Evolutionary conservation across 2,888 invertebrate genomes (phyloP).

Genomic region (Perithous albicinctus): DNA sequence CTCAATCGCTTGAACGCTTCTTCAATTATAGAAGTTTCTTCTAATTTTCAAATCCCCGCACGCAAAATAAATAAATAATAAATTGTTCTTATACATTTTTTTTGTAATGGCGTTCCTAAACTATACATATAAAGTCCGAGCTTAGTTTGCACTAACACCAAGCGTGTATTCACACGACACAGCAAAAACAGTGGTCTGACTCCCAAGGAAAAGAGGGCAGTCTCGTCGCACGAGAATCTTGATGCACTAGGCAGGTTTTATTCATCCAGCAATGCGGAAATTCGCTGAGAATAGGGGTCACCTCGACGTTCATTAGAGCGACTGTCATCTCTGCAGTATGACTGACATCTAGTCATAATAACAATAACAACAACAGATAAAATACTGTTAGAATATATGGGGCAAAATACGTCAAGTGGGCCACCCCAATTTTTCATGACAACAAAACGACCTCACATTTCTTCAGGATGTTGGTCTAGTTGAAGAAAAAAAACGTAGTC

Average conservation of each 20-base stretch:
- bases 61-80: too few relatives aligned
- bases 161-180: background rate
- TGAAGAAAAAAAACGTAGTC: too few relatives aligned
- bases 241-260: slow-evolving; percentile 7
- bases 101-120: background rate
- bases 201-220: background rate
- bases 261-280: slow-evolving; percentile 51
- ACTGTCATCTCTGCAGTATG: background rate
- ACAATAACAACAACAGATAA: slow-evolving; percentile 15
- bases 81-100: background rate
- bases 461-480: too few relatives aligned
- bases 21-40: too few relatives aligned
- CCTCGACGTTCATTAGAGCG: slow-evolving; percentile 8
- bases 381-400: background rate
- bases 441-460: too few relatives aligned
- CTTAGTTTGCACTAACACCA: background rate
- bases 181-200: slow-evolving; percentile 1
- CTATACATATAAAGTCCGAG: background rate
- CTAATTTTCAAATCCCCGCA: too few relatives aligned
- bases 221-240: slow-evolving; percentile 10
- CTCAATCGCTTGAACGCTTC: too few relatives aligned
- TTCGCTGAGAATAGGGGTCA: slow-evolving; percentile 37
- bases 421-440: too few relatives aligned
- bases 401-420: too few relatives aligned
- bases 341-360: background rate